Percentiles rank a stretch among this genome's conserved stretches.
Evolutionary conservation across 2,888 invertebrate genomes (phyloP).

Genomic region (Polymixis lichenea): DNA sequence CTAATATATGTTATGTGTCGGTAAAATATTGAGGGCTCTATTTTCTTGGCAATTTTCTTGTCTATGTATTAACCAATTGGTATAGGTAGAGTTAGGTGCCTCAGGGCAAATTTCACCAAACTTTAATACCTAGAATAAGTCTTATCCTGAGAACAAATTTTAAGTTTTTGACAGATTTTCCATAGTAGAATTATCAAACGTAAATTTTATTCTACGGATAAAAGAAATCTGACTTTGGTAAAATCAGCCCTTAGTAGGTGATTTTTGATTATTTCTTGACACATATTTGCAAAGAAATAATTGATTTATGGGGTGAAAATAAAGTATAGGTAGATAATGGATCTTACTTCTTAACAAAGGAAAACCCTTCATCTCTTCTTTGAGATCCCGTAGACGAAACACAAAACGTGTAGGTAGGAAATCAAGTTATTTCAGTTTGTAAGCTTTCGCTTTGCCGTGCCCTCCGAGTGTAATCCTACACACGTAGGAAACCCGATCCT

Average conservation of each 20-base stretch:
- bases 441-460: conserved; percentile 34
- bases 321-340: background rate
- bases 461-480: conserved; percentile 48
- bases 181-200: no score
- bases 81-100: background rate
- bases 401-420: conserved; percentile 2
- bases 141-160: no score
- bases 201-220: no score
- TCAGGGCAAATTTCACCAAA: no score
- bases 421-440: conserved; percentile 48
- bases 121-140: no score
- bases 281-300: background rate
- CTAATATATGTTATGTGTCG: background rate
- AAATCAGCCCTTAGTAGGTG: no score
- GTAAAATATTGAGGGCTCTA: background rate
- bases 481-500: conserved; percentile 39
- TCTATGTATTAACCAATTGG: background rate
- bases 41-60: no score
- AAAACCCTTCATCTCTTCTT: conserved; percentile 6
- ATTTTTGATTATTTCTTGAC: no score
- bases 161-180: no score
- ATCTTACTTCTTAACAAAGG: background rate
- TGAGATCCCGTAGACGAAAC: background rate
- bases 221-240: no score
- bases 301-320: background rate